phyloP scores from a whole-genome alignment of 2,888 invertebrate species.

The Aspidapion aeneum region DNA sequence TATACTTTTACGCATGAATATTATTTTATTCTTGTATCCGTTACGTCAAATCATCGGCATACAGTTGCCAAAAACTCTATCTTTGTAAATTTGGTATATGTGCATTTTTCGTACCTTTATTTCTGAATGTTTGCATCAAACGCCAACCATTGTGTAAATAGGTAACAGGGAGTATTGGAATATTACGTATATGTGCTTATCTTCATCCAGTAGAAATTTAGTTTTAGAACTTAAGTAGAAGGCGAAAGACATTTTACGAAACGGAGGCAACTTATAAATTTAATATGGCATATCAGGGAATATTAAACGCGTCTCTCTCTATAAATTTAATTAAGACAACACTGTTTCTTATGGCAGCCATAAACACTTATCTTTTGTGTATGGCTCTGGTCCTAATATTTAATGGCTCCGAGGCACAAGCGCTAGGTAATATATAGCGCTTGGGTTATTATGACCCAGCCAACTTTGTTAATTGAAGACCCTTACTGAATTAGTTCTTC shows the following conservation, averaged over 20 bases:
- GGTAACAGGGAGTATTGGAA: no score
- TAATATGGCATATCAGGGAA: slow-evolving; percentile 1
- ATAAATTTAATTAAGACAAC: slow-evolving; percentile 41
- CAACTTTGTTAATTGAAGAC: slow-evolving; percentile 49
- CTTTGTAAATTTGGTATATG: no score
- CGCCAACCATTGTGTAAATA: no score
- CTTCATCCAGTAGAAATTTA: no score
- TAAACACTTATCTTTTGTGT: slow-evolving; percentile 38
- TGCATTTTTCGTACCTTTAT: no score
- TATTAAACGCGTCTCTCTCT: not conserved
- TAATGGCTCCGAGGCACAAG: slow-evolving; percentile 36
- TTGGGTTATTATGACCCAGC: slow-evolving; percentile 40
- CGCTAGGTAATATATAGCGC: slow-evolving; percentile 36
- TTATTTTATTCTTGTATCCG: no score
- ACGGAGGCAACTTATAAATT: not conserved
- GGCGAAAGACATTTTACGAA: not conserved
- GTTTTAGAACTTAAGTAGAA: no score
- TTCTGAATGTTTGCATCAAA: no score
- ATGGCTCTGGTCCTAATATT: slow-evolving; percentile 29
- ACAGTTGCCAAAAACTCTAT: no score
- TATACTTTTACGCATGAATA: no score
- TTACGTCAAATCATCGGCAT: no score
- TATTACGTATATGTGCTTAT: no score
- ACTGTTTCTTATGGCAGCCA: slow-evolving; percentile 39
- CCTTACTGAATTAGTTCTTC: slow-evolving; percentile 48